Percentiles rank a stretch among this genome's conserved stretches.
Evolutionary conservation across 2,888 invertebrate genomes (phyloP).

Genomic region (Tupiocoris notatus): DNA sequence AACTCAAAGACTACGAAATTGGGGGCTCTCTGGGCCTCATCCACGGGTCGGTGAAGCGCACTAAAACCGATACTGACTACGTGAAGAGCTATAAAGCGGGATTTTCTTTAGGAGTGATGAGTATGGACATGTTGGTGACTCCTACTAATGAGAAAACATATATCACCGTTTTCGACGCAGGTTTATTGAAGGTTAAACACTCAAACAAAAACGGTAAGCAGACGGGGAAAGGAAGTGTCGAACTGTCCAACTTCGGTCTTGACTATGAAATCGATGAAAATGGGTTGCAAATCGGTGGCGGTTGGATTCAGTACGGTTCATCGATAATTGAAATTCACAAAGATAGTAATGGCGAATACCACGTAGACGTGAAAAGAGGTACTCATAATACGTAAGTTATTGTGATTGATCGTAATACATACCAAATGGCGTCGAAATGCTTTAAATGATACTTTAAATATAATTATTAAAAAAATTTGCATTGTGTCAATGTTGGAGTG

Average conservation of each 20-base stretch:
- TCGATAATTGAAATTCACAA: constrained; percentile 11
- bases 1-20: constrained; percentile 1
- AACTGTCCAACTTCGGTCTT: constrained; percentile 12
- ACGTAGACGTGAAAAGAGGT: background rate
- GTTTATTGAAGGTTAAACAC: background rate
- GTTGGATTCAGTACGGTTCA: constrained; percentile 3
- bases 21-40: constrained; percentile 4
- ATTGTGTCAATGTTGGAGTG: too few species aligned
- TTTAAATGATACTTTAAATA: too few species aligned
- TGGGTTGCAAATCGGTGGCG: background rate
- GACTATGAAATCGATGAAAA: constrained; percentile 4
- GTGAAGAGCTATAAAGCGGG: constrained; percentile 7
- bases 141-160: background rate
- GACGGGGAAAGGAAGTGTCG: background rate
- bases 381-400: too few species aligned
- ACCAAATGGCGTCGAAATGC: too few species aligned
- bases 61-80: background rate
- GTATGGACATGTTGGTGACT: background rate
- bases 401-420: too few species aligned
- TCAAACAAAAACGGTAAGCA: background rate
- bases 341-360: background rate
- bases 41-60: background rate
- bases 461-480: too few species aligned
- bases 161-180: constrained; percentile 6
- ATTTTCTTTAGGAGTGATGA: constrained; percentile 12